A percentile compares a stretch with the other conserved stretches of the same genome.
Evolutionary conservation across 1,140 invertebrate species (phyloP).

Genomic region (Atta colombica): DNA sequence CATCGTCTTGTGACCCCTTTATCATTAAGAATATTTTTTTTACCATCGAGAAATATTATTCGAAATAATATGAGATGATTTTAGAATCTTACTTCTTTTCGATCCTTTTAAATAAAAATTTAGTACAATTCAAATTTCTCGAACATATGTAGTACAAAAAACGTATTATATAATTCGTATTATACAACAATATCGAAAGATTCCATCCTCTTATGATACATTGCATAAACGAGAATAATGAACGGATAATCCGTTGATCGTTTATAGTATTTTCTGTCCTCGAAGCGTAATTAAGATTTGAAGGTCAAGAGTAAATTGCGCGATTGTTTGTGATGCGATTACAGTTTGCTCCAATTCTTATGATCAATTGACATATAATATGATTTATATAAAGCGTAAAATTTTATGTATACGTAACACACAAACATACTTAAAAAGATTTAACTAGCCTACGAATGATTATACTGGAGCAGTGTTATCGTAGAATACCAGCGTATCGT

Average conservation of each 20-base stretch:
- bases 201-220: neutral
- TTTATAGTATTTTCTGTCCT: neutral
- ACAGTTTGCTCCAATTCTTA: neutral
- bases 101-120: constrained; percentile 1
- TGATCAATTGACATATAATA: neutral
- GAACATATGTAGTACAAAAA: neutral
- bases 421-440: neutral
- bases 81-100: neutral
- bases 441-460: neutral
- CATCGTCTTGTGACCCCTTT: neutral
- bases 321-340: constrained; percentile 19
- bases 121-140: neutral
- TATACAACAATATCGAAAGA: neutral
- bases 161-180: constrained; percentile 13
- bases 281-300: neutral
- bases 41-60: neutral
- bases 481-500: neutral
- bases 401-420: neutral
- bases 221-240: neutral
- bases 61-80: neutral
- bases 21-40: neutral
- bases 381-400: neutral
- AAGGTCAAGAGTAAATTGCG: constrained; percentile 42
- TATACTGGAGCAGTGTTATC: constrained; percentile 5
- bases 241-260: neutral